These are phyloP conservation scores for Koerneria pararmatus DNA, from an alignment of 2,888 invertebrate genomes.

Conservation along the genomic window DNA sequence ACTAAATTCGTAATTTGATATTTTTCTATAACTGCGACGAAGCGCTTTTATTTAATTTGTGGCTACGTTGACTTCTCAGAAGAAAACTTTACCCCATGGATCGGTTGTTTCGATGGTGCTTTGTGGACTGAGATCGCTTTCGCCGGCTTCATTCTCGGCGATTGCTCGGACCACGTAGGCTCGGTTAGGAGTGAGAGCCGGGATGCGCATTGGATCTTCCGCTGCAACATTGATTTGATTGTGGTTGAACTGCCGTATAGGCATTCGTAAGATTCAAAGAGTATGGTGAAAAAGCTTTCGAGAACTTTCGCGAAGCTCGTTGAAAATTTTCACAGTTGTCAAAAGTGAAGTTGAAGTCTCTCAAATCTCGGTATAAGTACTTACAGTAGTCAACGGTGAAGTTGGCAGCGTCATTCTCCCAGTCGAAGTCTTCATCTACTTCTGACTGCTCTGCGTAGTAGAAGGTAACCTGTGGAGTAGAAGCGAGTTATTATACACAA, in stretches of 20 bases:
- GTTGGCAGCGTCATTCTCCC: slow-evolving; percentile 14
- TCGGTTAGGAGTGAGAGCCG: slow-evolving; percentile 32
- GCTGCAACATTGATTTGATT: slow-evolving; percentile 19
- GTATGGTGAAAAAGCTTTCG: too few species aligned
- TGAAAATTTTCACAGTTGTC: neutral
- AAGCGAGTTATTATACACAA: too few species aligned
- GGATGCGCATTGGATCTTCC: slow-evolving; percentile 28
- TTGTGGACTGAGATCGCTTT: slow-evolving; percentile 34
- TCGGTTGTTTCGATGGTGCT: slow-evolving; percentile 39
- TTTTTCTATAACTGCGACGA: neutral
- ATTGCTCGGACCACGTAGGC: slow-evolving; percentile 38
- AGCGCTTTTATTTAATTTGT: neutral
- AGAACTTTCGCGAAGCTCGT: too few species aligned
- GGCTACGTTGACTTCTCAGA: neutral
- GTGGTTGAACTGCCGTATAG: too few species aligned
- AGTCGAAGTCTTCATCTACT: slow-evolving; percentile 18
- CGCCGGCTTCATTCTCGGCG: slow-evolving; percentile 45
- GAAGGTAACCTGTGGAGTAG: slow-evolving; percentile 19
- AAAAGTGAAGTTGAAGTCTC: slow-evolving; percentile 16
- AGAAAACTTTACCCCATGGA: slow-evolving; percentile 34
- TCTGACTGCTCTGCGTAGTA: slow-evolving; percentile 17
- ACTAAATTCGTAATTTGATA: too few species aligned
- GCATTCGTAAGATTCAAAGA: too few species aligned
- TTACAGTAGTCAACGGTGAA: slow-evolving; percentile 19
- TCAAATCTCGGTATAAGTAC: neutral